These are phyloP conservation scores for Machaerirhynchus nigripectus DNA, from an alignment of 2,113 vertebrate genomes.

Conservation along the genomic window DNA sequence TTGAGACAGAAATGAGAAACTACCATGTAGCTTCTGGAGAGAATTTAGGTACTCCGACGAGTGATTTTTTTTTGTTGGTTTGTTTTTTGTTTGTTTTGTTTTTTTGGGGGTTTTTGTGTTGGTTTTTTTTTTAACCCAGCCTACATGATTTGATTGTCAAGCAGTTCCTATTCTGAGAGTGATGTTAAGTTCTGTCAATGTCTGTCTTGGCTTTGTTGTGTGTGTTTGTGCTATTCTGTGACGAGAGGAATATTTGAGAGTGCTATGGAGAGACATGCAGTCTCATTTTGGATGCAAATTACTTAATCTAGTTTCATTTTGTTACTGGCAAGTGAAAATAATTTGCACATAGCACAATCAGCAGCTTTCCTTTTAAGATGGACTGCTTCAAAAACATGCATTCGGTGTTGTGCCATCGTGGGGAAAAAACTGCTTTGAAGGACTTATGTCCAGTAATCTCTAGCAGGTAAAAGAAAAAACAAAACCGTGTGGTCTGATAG, in stretches of 20 bases:
- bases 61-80: background rate
- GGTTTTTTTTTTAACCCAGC: fast-evolving
- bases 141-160: background rate
- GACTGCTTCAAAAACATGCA: background rate
- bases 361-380: background rate
- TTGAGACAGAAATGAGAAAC: background rate
- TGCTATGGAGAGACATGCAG: background rate
- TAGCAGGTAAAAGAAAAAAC: background rate
- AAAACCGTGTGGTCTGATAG: background rate
- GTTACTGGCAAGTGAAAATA: background rate
- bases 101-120: too few species aligned
- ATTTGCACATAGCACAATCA: background rate
- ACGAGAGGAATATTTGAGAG: background rate
- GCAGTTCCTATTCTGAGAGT: background rate
- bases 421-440: background rate
- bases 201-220: background rate
- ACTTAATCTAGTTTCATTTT: background rate
- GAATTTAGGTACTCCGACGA: background rate
- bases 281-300: background rate
- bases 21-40: background rate
- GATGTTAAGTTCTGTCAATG: fast-evolving
- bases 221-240: too few species aligned
- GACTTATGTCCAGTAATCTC: background rate
- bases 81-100: background rate
- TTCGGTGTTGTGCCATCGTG: background rate